Conservation (phyloP, 2,888 invertebrate genomes). For the Liopterus haemorrhoidalis region DNA sequence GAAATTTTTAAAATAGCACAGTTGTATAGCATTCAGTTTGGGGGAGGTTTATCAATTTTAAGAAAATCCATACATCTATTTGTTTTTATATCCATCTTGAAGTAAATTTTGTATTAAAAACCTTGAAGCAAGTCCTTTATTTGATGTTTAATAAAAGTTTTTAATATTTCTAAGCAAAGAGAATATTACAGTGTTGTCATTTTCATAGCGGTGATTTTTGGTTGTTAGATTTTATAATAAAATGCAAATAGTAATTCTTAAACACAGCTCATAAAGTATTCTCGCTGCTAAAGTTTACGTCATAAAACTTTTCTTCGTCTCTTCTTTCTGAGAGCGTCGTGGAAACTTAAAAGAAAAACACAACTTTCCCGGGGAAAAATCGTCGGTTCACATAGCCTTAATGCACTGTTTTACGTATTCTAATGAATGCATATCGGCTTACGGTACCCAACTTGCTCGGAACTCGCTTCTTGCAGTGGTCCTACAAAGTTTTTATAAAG, state of each 20-base stretch:
- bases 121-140: too few relatives aligned
- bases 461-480: constrained; percentile 24
- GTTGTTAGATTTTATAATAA: constrained; percentile 23
- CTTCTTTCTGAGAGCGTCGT: constrained; percentile 22
- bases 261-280: constrained; percentile 39
- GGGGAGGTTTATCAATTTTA: too few relatives aligned
- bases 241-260: constrained; percentile 39
- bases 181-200: too few relatives aligned
- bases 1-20: too few relatives aligned
- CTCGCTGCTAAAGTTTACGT: constrained; percentile 36
- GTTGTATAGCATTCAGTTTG: too few relatives aligned
- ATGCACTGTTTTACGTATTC: constrained; percentile 42
- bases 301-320: constrained; percentile 40
- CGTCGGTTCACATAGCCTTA: constrained; percentile 38
- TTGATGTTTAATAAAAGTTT: too few relatives aligned
- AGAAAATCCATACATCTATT: too few relatives aligned
- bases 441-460: constrained; percentile 30
- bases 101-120: too few relatives aligned
- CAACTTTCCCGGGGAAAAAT: constrained; percentile 34
- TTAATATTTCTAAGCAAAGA: too few relatives aligned
- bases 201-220: constrained; percentile 22
- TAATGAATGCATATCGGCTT: constrained; percentile 44
- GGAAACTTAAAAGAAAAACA: constrained; percentile 42
- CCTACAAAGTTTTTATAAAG: constrained; percentile 25
- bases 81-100: too few relatives aligned